These are phyloP conservation scores for Darevskia nairensis DNA, from an alignment of 2,797 vertebrate species.

Conservation along the genomic window DNA sequence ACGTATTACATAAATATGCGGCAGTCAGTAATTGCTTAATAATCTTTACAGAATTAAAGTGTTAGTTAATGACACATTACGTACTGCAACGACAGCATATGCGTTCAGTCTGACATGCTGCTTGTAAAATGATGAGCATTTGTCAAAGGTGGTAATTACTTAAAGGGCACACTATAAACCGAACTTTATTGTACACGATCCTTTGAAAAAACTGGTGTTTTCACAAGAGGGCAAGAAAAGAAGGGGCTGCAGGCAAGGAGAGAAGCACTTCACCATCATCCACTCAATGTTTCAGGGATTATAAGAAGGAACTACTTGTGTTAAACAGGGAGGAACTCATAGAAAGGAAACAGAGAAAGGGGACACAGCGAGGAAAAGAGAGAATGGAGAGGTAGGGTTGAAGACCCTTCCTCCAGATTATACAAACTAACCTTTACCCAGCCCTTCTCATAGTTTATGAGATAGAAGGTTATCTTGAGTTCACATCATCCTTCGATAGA, in stretches of 20 bases:
- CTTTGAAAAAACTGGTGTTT: too few species aligned
- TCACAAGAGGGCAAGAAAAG: too few species aligned
- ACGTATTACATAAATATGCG: background rate
- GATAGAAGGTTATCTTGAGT: slow-evolving; percentile 52
- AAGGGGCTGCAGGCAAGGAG: too few species aligned
- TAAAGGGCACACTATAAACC: background rate
- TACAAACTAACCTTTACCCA: background rate
- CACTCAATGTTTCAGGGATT: too few species aligned
- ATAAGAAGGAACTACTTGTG: too few species aligned
- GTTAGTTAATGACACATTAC: background rate
- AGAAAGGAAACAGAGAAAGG: too few species aligned
- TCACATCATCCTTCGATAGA: slow-evolving; percentile 25
- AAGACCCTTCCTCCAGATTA: background rate
- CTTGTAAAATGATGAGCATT: background rate
- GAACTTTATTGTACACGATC: too few species aligned
- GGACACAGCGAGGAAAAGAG: too few species aligned
- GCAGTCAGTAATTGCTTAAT: background rate
- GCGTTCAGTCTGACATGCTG: background rate
- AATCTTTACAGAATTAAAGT: background rate
- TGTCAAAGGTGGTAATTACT: background rate
- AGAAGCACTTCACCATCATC: too few species aligned
- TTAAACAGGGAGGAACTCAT: too few species aligned
- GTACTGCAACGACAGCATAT: background rate
- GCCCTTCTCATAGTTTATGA: slow-evolving; percentile 48
- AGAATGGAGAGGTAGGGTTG: too few species aligned